Base-by-base conservation (phyloP, 2,888 invertebrate genomes). In the Caenorhabditis japonica region DNA sequence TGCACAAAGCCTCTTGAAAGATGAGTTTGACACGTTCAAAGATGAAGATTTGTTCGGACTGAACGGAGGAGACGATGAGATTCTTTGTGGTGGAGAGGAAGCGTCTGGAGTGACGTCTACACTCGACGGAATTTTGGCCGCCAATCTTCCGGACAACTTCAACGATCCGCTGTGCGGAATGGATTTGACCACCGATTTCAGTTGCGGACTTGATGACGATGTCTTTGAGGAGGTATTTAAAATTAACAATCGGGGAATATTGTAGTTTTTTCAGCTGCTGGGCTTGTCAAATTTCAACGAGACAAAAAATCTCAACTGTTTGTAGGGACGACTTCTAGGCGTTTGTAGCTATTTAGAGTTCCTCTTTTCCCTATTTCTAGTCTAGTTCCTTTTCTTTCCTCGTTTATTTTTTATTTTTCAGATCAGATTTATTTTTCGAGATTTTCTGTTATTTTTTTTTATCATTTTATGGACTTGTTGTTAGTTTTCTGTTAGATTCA, bases 81-180 rank as follows among this genome's bases (percentile, higher is more conserved):
- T 72, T 41, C 36, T 72, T 34, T 72, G 71, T 39, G 53, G 58
- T 2, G 71, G 71, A 5, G 71, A 72, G 30, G 71, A 72, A 21
- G 71, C 71, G 3, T 51, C 62, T 4, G 71, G 71, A 12, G 52
- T 72, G 13, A 72, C 71, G n/a, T 71, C 70, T 1, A 62, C 27
- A 34, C 51, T 71, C 13, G 70, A 71, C 27, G 62, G 61, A 17
- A 71, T 71, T 21, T 47, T 71, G 4, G 56, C 56, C 25, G 72
- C 72, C 5, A 66, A 64, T 46, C 36, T 64, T 5, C 55, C 72
- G 13, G 60, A 66, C 23, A 60, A 55, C 19, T 66, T 72, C 19
- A 53, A 39, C 17, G 62, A 71, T 59, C 62, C 55, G 43, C 53
- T 66, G 55, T 59, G 72, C 49, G 55, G 58, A 39, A 60, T 72